Evolutionary conservation across 1,140 invertebrate genomes (phyloP), one percentile per base, ranked within the genome.

Genomic region (Hydropsyche tenuis): DNA sequence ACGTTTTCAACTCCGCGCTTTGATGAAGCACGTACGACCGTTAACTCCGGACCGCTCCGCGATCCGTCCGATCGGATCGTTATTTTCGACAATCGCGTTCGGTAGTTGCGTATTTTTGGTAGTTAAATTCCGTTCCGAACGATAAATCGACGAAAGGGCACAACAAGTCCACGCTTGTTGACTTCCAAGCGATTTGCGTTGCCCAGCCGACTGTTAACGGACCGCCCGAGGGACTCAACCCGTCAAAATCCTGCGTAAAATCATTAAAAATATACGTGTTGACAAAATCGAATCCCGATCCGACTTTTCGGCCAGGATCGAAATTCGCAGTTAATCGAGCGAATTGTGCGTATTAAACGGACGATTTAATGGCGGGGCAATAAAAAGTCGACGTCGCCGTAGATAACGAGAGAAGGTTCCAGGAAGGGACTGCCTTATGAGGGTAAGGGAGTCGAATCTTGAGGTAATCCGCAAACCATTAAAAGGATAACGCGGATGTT

Each of bases 111-210:
- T 70, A 70, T 70, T 37, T 37, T 56, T 42, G 68, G 68, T 42
- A 70, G 68, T 70, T 70, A 70, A 70, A 70, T 43, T 45, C 48
- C 68, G 22, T 60, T 53, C 46, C 68, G 68, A 22, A n/a, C 68
- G 48, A 70, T 70, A 70, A 70, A 70, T 70, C 68, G 68, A 45
- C 48, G 42, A 56, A 70, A 27, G 56, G 48, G 25, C 20, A 70
- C 23, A 23, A 46, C 51, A 46, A 46, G 30, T 70, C 68, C 68
- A 56, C 48, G 51, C 68, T 70, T 68, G 65, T 68, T 68, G 65
- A 56, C 68, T 70, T 70, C 68, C 51, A 70, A 70, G 68, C 68
- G 56, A 70, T 70, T 70, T 70, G 68, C 45, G 68, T 70, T 70
- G 68, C 68, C 20, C 68, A 42, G 48, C 51, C 68, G 68, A 56